A percentile compares a stretch with the other conserved stretches of the same genome.
These are phyloP conservation scores for Eurytoma californica DNA, from an alignment of 2,888 invertebrate species.

Conservation along the genomic window DNA sequence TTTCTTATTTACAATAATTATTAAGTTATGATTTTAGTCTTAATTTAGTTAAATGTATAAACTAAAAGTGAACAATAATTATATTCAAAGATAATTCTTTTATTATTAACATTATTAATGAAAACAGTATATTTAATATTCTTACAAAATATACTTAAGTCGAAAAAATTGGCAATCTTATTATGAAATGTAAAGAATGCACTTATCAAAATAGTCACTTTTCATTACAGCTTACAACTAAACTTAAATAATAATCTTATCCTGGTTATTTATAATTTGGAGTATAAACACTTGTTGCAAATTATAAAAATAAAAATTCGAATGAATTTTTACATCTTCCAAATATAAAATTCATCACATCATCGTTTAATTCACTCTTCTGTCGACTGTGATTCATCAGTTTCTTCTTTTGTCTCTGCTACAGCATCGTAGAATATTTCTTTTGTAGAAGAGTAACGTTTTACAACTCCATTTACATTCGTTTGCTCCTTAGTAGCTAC, in stretches of 20 bases:
- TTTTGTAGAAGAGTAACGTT: conserved; percentile 18
- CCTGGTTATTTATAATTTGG: not conserved
- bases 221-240: no score
- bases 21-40: no score
- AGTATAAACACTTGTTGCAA: conserved; percentile 13
- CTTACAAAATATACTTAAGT: no score
- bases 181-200: no score
- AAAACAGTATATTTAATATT: no score
- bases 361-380: not conserved
- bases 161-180: no score
- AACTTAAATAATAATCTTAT: conserved; percentile 2
- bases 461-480: conserved; percentile 41
- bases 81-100: no score
- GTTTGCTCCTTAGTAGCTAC: conserved; percentile 23
- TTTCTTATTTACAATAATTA: no score
- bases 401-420: conserved; percentile 11
- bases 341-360: conserved; percentile 29
- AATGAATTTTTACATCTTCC: not conserved
- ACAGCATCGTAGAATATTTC: not conserved
- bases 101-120: no score
- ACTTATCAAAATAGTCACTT: no score
- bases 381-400: not conserved
- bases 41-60: no score
- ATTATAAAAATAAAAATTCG: conserved; percentile 23
- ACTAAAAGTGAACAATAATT: no score